Base-by-base conservation (phyloP, 2,888 invertebrate genomes). In the Hesperia comma region DNA sequence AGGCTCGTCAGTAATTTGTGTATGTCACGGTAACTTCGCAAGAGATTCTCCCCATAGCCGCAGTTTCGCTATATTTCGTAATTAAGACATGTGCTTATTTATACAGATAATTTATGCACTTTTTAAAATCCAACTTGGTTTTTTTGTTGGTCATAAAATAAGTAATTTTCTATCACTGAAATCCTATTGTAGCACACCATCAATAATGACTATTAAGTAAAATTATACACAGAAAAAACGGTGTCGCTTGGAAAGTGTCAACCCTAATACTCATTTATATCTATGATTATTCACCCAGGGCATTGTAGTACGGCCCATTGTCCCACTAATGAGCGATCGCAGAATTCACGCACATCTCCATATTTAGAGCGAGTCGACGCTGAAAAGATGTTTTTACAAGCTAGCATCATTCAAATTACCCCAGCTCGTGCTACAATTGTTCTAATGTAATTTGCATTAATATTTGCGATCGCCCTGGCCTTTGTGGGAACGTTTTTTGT, bases 261-360 rank as follows among this genome's bases (percentile, higher is more conserved):
- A 53, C 64, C 64, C 64, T 64, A 64, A 53, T n/a, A 17, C 58
- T 58, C 58, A 71, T 73, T 70, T 73, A 67, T 74, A 68, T 70
- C 72, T 72, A 68, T 68, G 70, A 74, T 74, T 72, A 73, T 74
- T 72, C 71, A 71, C 68, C 67, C 67, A 60, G 62, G 49, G 60
- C 69, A 85, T 88, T 88, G 87, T 87, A 76, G 75, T 72, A 71
- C 72, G 69, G 74, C 70, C 86, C 76, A 90, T 89, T 90, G 88
- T 90, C 74, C 72, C 78, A 72, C 83, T 90, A 90, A 90, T 88
- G 90, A 90, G 89, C 85, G 83, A 88, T 88, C 83, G 84, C 81
- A 73, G 78, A 78, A 80, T 81, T 79, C 79, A 82, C 82, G 78
- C 80, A 77, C 75, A 74, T 78, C 73, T 66, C 58, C 71, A 74